Evolutionary conservation across 64 coral and sea anemone genomes (phyloP).

Genomic region (Montipora efflorescens): DNA sequence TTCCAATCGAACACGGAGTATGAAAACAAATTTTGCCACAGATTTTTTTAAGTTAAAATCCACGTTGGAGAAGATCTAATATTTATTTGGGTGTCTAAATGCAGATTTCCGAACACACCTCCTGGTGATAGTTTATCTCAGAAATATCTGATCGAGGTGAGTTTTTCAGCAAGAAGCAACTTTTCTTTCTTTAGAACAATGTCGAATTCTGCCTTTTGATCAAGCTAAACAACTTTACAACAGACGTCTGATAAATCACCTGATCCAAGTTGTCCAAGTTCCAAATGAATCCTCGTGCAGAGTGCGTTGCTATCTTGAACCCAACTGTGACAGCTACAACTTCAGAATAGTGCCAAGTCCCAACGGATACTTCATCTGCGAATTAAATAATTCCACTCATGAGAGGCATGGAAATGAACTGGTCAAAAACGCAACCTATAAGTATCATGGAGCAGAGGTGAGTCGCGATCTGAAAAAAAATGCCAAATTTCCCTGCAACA

Average conservation of each 20-base stretch:
- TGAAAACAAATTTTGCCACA: too few relatives aligned
- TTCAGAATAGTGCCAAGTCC: neutral
- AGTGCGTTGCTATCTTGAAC: neutral
- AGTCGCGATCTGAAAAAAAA: neutral
- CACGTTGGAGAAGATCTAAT: too few relatives aligned
- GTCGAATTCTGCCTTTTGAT: neutral
- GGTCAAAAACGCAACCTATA: neutral
- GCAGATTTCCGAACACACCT: too few relatives aligned
- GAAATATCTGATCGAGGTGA: too few relatives aligned
- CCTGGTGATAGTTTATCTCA: too few relatives aligned
- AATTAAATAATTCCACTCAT: constrained; percentile 7
- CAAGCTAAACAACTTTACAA: neutral
- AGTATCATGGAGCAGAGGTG: neutral
- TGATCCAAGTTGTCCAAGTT: neutral
- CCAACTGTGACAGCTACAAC: neutral
- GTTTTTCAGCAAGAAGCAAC: neutral
- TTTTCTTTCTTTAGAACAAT: neutral
- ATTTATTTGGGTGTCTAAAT: too few relatives aligned
- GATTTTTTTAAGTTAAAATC: too few relatives aligned
- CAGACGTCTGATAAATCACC: neutral
- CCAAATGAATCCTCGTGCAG: neutral
- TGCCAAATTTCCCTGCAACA: too few relatives aligned
- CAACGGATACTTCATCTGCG: neutral
- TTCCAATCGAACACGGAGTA: too few relatives aligned
- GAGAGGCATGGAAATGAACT: neutral